Conservation (phyloP, 2,113 vertebrate genomes). For the Manacus vitellinus region DNA sequence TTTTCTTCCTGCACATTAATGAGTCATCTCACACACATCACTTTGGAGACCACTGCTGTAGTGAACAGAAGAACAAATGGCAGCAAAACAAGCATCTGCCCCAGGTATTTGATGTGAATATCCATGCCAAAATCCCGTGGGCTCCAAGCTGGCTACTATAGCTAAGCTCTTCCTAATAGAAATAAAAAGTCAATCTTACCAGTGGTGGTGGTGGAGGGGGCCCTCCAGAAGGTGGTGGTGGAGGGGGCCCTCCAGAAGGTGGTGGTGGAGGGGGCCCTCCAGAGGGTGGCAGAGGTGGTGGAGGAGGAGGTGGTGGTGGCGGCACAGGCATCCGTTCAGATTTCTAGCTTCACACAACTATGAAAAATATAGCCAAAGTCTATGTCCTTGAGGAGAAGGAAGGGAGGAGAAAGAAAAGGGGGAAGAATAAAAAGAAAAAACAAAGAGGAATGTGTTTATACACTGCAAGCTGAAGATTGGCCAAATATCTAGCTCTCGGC, state of each 20-base stretch:
- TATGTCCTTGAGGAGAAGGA: not conserved
- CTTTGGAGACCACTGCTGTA: not conserved
- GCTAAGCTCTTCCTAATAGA: not conserved
- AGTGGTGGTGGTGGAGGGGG: slow-evolving; percentile 58
- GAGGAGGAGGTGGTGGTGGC: slow-evolving; percentile 11
- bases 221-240: slow-evolving; percentile 33
- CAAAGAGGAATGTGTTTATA: not conserved
- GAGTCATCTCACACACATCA: not conserved
- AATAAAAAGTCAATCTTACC: slow-evolving; percentile 68
- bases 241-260: slow-evolving; percentile 13
- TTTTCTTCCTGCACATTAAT: not conserved
- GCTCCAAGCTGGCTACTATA: not conserved
- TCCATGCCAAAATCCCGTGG: not conserved
- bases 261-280: slow-evolving; percentile 49
- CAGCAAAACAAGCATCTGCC: not conserved
- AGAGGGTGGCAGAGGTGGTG: slow-evolving; percentile 54
- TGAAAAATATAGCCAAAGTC: not conserved
- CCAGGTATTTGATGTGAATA: not conserved
- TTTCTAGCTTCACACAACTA: slow-evolving; percentile 27
- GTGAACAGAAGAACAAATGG: not conserved
- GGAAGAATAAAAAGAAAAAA: not conserved
- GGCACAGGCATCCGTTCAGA: slow-evolving; percentile 76
- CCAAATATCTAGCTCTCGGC: not conserved
- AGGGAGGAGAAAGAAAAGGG: not conserved
- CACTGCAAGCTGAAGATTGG: not conserved